Evolutionary conservation across 2,797 vertebrate genomes (phyloP), one percentile per base, ranked within the genome.

Genomic region (Rhinichthys osculus): DNA sequence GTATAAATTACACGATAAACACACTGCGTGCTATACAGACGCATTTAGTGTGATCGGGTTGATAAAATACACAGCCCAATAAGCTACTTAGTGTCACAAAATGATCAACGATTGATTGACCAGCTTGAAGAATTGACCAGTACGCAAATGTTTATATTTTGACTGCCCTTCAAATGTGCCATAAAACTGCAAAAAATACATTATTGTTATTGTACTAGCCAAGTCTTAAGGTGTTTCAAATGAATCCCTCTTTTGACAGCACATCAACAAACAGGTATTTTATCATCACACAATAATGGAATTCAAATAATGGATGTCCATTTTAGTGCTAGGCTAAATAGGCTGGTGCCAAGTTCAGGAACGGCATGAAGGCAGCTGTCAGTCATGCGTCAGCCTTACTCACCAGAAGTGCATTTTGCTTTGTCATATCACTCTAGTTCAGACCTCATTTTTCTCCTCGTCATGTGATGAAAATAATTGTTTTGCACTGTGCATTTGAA

Each of bases 291-390:
- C 8, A 57, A 23, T 78, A 54, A 84, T 67, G 23, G 62, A 64
- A 35, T 74, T 19, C 13, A 47, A 66, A n/a, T 64, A 64, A 76
- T 67, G 33, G 23, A 54, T 77, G 23, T 23, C 17, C 35, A 54
- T 84, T 70, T 70, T 38, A 42, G 30, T 66, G 11, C 23, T 57
- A 30, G 69, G 44, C 52, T 27, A 54, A 52, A 67, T 42, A 33
- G 17, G 33, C 30, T 76, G 57, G 27, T 76, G 67, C 42, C 62
- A 70, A 54, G 76, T 77, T 88, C 54, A 83, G 76, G 89, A 76
- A 66, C 33, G 9, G 30, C 35, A 21, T 71, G 77, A 84, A 84
- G 79, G 52, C 78, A 82, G 54, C 81, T 89, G 86, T 73, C 85
- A 89, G 16, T 87, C 83, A 86, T 11, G 21, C 11, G 23, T 78